phyloP scores from a whole-genome alignment of 1,140 invertebrate species.

The Zaprionus africanus region DNA sequence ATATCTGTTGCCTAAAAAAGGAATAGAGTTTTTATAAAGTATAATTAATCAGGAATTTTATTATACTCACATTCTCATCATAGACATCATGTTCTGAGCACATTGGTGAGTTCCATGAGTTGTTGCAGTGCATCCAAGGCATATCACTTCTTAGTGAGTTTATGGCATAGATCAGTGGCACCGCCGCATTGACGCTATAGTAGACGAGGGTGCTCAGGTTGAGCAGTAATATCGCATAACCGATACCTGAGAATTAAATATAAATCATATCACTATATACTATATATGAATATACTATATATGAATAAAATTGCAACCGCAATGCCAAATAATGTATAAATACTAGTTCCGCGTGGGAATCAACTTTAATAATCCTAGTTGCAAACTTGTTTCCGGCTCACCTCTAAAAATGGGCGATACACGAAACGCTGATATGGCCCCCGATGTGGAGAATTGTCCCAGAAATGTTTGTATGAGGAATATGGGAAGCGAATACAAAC shows the following conservation, averaged over 20 bases:
- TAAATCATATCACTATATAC: background rate
- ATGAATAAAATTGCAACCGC: background rate
- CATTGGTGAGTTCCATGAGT: conserved; percentile 69
- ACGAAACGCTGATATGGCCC: conserved; percentile 79
- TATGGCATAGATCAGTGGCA: conserved; percentile 73
- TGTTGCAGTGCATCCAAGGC: conserved; percentile 81
- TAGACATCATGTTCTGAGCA: conserved; percentile 71
- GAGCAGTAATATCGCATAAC: conserved; percentile 73
- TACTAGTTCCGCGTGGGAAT: background rate
- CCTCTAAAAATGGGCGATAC: conserved; percentile 82
- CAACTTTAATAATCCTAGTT: background rate
- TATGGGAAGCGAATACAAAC: conserved; percentile 73
- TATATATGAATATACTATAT: background rate
- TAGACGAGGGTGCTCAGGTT: conserved; percentile 76
- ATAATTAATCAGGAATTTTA: background rate
- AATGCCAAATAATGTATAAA: background rate
- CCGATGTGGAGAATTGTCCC: conserved; percentile 78
- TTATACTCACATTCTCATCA: conserved; percentile 52
- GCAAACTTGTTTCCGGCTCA: conserved; percentile 10
- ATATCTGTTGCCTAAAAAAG: conserved; percentile 20
- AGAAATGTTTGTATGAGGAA: conserved; percentile 82
- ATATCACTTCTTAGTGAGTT: conserved; percentile 59
- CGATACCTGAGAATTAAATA: conserved; percentile 60
- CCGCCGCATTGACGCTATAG: conserved; percentile 71
- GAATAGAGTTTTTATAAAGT: background rate